These are phyloP conservation scores for Capreolus pygargus DNA, from an alignment of 2,113 vertebrate genomes.

Conservation along the genomic window DNA sequence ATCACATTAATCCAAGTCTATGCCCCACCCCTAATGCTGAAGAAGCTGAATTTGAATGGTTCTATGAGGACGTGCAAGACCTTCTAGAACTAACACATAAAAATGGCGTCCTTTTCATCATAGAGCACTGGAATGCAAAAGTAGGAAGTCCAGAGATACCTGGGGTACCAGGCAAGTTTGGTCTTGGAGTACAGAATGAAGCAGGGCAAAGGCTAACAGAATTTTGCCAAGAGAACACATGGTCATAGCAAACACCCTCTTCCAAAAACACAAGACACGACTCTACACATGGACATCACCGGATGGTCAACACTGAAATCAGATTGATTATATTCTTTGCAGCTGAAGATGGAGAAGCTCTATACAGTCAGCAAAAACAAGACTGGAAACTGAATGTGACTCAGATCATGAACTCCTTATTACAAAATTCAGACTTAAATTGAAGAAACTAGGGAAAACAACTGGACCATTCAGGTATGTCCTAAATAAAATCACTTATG, in stretches of 20 bases:
- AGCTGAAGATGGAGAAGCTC: not conserved
- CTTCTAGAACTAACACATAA: not conserved
- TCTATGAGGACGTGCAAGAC: not conserved
- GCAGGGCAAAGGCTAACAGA: not conserved
- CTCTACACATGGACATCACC: not conserved
- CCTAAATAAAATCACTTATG: not conserved
- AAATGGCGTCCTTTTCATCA: accelerated
- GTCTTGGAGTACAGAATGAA: not conserved
- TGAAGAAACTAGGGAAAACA: not conserved
- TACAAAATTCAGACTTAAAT: not conserved
- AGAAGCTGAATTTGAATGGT: not conserved
- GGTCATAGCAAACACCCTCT: not conserved
- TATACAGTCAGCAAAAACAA: not conserved
- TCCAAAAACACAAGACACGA: not conserved
- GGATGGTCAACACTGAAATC: not conserved
- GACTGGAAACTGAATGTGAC: not conserved
- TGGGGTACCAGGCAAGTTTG: not conserved
- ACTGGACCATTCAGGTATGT: not conserved
- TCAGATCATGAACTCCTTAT: not conserved
- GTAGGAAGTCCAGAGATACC: not conserved
- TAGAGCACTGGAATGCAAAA: not conserved
- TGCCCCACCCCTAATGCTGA: not conserved
- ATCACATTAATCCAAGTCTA: not conserved
- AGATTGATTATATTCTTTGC: not conserved
- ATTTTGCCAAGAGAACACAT: too few species aligned